Evolutionary conservation across 2,797 vertebrate genomes (phyloP), one percentile per base, ranked within the genome.

Genomic region (Botia kubotai): DNA sequence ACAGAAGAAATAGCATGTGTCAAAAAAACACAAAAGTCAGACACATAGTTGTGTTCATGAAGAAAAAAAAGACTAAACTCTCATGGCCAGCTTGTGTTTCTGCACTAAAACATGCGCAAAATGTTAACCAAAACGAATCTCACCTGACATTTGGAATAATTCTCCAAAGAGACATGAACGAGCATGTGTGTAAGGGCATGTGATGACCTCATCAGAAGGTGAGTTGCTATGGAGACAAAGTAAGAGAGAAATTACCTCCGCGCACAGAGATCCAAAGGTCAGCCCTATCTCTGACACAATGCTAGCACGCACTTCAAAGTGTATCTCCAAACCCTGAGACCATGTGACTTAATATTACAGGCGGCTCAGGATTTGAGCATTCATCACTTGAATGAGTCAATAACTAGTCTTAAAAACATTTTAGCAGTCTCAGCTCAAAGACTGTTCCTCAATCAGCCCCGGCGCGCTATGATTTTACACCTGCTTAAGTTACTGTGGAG

Each of bases 161-260:
- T 66, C 36, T 75, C 55, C 11, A 3, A 53, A 73, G 50, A 48
- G 53, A 74, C 57, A 58, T 86, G 63, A 73, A 36, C 12, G 8
- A 55, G 62, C 69, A 72, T 77, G 68, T 67, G 50, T 33, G 46
- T n/a, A 71, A 55, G 65, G 55, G 39, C 55, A 43, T 52, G 60
- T 23, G 13, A 80, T 52, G 67, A 80, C 77, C 81, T 72, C 62
- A 82, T 82, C 80, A 52, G 62, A 33, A 66, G 63, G 26, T 29
- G 57, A 75, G 81, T 83, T 83, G 63, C 81, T 74, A 85, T 73
- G 73, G 81, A 69, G 74, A 85, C 81, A 65, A 68, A 80, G 50
- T 46, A 69, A 55, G 55, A 84, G 46, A 74, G 50, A 79, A 80
- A 83, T 85, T 80, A 83, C 84, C 81, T 83, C 69, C 69, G 33